phyloP scores from a whole-genome alignment of 37 sponge, comb jelly and placozoan genomes.

The Ianthella basta region DNA sequence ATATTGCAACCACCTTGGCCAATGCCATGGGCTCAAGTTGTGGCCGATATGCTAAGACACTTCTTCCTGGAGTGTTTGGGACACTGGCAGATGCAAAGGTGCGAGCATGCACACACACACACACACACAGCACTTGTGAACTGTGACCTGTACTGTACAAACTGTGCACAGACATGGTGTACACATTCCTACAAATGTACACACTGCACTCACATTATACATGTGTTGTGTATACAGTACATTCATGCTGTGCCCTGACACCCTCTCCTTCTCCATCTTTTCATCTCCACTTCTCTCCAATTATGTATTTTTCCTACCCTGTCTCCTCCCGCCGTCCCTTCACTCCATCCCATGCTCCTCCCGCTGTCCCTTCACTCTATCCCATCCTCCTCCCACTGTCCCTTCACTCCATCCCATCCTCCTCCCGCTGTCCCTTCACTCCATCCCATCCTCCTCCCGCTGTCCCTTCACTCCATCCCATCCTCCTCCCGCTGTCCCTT shows the following conservation, averaged over 20 bases:
- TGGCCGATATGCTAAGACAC: constrained; percentile 34
- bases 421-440: background rate
- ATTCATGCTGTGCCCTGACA: too few species aligned
- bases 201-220: too few species aligned
- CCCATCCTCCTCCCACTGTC: background rate
- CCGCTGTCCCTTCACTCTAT: background rate
- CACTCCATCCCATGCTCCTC: too few species aligned
- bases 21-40: constrained; percentile 77
- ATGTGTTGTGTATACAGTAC: too few species aligned
- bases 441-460: background rate
- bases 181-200: too few species aligned
- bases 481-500: too few species aligned
- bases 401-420: background rate
- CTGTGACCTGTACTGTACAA: too few species aligned
- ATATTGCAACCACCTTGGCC: constrained; percentile 69
- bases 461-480: too few species aligned
- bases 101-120: background rate
- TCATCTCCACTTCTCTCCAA: too few species aligned
- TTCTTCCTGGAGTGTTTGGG: constrained; percentile 54
- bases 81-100: constrained; percentile 78
- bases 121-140: background rate
- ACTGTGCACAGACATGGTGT: too few species aligned
- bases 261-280: too few species aligned
- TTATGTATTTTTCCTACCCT: too few species aligned
- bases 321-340: background rate